phyloP scores from a whole-genome alignment of 2,113 vertebrate genomes.

The Pelusios castaneus region DNA sequence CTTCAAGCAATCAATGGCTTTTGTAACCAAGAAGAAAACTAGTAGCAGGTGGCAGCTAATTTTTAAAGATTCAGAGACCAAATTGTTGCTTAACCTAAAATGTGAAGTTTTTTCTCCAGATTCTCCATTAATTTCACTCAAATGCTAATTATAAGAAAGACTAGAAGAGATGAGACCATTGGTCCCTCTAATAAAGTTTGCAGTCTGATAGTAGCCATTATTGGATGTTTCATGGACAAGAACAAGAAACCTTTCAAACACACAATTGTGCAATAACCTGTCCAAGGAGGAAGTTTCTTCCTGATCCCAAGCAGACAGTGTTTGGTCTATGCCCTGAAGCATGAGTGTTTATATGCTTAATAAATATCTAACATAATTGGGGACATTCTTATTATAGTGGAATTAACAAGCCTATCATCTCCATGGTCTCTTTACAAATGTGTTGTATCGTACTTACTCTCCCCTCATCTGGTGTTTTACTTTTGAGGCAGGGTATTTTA shows the following conservation, averaged over 20 bases:
- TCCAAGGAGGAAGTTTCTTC: not conserved
- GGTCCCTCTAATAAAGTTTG: not conserved
- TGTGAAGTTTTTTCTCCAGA: not conserved
- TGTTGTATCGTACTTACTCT: conserved; percentile 42
- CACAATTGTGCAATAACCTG: not conserved
- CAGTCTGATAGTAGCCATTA: not conserved
- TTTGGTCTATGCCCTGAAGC: not conserved
- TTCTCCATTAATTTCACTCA: conserved; percentile 31
- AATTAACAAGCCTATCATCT: conserved; percentile 46
- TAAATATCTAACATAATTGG: conserved; percentile 47
- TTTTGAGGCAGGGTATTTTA: conserved; percentile 43
- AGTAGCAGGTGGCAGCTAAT: conserved; percentile 62
- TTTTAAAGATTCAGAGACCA: conserved; percentile 55
- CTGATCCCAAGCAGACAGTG: not conserved
- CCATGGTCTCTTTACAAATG: conserved; percentile 54
- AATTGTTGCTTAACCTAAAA: conserved; percentile 51
- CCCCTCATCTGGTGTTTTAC: not conserved
- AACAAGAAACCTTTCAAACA: not conserved
- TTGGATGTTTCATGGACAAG: not conserved
- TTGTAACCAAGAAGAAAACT: conserved; percentile 52
- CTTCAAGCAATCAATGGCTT: conserved; percentile 62
- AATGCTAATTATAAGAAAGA: conserved; percentile 1
- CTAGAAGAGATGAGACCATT: conserved; percentile 2
- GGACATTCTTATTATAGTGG: conserved; percentile 41
- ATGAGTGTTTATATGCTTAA: not conserved